phyloP scores from a whole-genome alignment of 35 echinoderm and acorn worm genomes.

The Eucidaris tribuloides region DNA sequence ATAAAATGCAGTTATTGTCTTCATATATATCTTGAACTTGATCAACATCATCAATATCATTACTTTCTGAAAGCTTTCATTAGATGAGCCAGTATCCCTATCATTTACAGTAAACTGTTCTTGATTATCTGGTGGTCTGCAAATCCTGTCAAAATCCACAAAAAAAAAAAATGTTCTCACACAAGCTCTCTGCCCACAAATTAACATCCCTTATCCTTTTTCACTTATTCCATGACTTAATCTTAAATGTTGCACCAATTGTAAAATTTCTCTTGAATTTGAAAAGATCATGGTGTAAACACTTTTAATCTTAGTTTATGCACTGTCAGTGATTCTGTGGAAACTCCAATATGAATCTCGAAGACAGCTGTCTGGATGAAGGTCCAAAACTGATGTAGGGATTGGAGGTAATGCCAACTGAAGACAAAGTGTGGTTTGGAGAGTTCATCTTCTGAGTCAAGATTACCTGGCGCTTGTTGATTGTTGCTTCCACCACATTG shows the following conservation, averaged over 20 bases:
- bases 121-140: neutral
- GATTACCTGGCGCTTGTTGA: no score
- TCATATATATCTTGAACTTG: neutral
- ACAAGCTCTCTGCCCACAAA: neutral
- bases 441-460: constrained; percentile 11
- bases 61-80: neutral
- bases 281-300: neutral
- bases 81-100: neutral
- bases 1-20: constrained; percentile 6
- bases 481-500: no score
- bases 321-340: constrained; percentile 19
- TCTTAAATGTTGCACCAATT: no score
- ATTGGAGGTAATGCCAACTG: neutral
- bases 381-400: constrained; percentile 32
- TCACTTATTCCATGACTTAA: no score
- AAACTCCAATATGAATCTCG: constrained; percentile 20
- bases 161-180: neutral
- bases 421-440: constrained; percentile 40
- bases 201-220: no score
- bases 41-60: neutral
- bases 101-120: constrained; percentile 16
- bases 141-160: neutral
- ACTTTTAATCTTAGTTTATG: constrained; percentile 22
- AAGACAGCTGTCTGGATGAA: constrained; percentile 26
- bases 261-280: no score